Conservation (phyloP, 2,888 invertebrate genomes). For the Chrysina gloriosa region DNA sequence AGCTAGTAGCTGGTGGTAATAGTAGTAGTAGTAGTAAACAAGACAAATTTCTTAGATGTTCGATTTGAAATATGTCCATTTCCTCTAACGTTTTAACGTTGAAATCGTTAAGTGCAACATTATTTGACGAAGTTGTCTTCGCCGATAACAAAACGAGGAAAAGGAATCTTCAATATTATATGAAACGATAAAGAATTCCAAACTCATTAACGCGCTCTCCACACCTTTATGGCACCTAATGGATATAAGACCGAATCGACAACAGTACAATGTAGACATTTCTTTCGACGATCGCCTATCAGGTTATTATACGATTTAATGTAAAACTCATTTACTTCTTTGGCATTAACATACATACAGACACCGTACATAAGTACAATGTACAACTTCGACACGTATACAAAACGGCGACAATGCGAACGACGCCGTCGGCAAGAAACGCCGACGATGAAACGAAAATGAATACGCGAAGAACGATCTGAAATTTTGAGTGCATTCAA, state of each 20-base stretch:
- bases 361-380: neutral
- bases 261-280: slow-evolving; percentile 20
- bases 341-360: slow-evolving; percentile 33
- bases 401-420: neutral
- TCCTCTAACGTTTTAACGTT: too few species aligned
- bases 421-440: neutral
- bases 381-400: neutral
- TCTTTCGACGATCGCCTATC: slow-evolving; percentile 38
- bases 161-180: neutral
- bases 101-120: neutral
- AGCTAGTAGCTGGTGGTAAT: too few species aligned
- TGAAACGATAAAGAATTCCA: slow-evolving; percentile 13
- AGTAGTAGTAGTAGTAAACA: too few species aligned
- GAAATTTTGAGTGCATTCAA: slow-evolving; percentile 41
- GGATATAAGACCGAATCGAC: slow-evolving; percentile 32
- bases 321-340: slow-evolving; percentile 35
- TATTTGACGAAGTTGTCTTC: neutral
- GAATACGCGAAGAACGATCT: slow-evolving; percentile 29
- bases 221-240: slow-evolving; percentile 18
- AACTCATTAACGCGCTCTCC: slow-evolving; percentile 22
- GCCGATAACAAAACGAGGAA: slow-evolving; percentile 2
- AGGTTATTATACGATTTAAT: slow-evolving; percentile 38
- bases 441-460: slow-evolving; percentile 21
- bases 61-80: too few species aligned
- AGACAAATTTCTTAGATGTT: too few species aligned